These are phyloP conservation scores for Arvicanthis niloticus DNA, from an alignment of 2,113 vertebrate species.

Conservation along the genomic window DNA sequence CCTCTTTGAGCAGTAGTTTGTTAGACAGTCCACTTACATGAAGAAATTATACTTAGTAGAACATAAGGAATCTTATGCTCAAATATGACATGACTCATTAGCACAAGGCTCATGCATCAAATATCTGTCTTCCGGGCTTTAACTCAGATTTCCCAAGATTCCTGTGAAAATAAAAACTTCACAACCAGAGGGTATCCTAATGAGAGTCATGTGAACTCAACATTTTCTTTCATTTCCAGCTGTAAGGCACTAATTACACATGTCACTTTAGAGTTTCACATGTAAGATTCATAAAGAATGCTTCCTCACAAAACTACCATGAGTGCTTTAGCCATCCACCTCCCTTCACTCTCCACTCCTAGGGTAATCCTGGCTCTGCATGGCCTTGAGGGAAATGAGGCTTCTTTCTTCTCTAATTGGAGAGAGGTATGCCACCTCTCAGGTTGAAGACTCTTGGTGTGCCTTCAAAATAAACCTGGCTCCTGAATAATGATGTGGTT, in stretches of 20 bases:
- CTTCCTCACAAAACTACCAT: constrained; percentile 50
- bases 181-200: constrained; percentile 32
- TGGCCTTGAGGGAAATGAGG: constrained; percentile 29
- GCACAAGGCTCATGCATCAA: not conserved
- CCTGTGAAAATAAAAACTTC: not conserved
- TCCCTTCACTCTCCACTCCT: not conserved
- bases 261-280: not conserved
- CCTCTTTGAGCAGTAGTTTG: not conserved
- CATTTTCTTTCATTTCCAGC: constrained; percentile 54
- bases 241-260: constrained; percentile 59
- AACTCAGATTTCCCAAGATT: not conserved
- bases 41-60: not conserved
- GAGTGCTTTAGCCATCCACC: not conserved
- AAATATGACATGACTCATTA: not conserved
- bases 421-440: constrained; percentile 1
- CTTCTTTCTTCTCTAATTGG: constrained; percentile 63
- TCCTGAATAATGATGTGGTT: constrained; percentile 69
- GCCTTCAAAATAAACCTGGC: constrained; percentile 26
- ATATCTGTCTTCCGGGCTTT: not conserved
- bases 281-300: constrained; percentile 66
- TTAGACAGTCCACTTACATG: not conserved
- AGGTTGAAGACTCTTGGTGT: constrained; percentile 28
- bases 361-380: not conserved
- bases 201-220: constrained; percentile 39
- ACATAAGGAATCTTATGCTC: not conserved